Base-by-base conservation (phyloP, 1,140 invertebrate species). In the Cydia fagiglandana region DNA sequence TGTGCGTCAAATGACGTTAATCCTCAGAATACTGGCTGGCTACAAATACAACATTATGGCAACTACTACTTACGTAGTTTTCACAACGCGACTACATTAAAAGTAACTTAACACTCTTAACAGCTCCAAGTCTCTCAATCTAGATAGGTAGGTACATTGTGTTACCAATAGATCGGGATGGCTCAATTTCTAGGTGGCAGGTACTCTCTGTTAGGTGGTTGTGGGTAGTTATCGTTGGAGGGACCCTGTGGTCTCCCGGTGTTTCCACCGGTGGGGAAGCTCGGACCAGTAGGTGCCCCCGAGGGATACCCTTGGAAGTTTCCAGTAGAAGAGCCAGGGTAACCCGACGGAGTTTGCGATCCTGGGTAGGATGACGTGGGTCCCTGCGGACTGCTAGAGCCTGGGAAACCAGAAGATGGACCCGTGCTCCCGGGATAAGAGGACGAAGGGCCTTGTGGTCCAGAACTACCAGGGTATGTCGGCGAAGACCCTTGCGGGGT, bases 321-420 rank as follows among this genome's bases (percentile, higher is more conserved):
- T n/a, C 77, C 80, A 47, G 76, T 50, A 73, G 73, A 83, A 47
- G 85, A 84, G 73, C 83, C 81, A 73, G 87, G 88, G 66, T 92
- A 93, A 66, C 84, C 84, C 53, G 84, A 80, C 74, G 90, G 89
- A 70, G 86, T 88, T 64, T 84, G 86, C 45, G 83, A 95, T 80
- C 95, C 95, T 20, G 94, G 94, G 74, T 81, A 82, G 24, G 78
- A 78, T 56, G 80, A 70, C 17, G 81, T 79, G 66, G 82, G 78
- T 53, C 83, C 82, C 41, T 83, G 82, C 73, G 86, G 84, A 20
- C 82, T 81, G 15, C 74, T 80, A 74, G 75, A 76, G 30, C 83
- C 86, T 50, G 95, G 94, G 73, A 93, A 94, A 74, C 94, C 94
- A 76, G 94, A 93, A 68, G 95, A 95, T 86, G 95, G 95, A 79